Base-by-base conservation (phyloP, 1,140 invertebrate species). In the Drosophila bipectinata region DNA sequence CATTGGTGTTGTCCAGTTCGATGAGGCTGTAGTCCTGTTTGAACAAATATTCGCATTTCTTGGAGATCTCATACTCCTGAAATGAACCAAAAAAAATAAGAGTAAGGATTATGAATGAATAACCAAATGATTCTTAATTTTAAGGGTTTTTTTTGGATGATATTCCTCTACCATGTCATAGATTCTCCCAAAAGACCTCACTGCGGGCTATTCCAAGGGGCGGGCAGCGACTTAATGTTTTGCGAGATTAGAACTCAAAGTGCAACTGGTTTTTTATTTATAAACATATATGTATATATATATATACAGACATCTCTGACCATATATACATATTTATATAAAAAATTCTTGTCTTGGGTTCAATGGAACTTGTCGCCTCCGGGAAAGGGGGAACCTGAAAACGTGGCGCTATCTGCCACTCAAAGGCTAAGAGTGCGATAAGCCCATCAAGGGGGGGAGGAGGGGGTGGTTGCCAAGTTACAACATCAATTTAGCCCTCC, bases 1-100 rank as follows among this genome's bases (percentile, higher is more conserved):
- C 96, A 68, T 92, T 93, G 26, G 91, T 92, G 81, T 97, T 97
- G 47, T 93, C 93, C 66, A 97, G 92, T 72, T 93, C 92, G 48
- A 93, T 92, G 75, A 94, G 91, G 62, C 92, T 93, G 81, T 96
- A 96, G 92, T 96, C 95, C 30, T 94, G 90, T 68, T 94, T 93
- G 57, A 94, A 93, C 18, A 96, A 92, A 28, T 93, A 91, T 58
- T 95, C 91, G 90, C 94, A 95, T 92, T 93, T 93, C 87, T 94
- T 92, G 93, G 95, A 94, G 61, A 94, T 93, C 69, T 92, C 92
- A 80, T 93, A 93, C 72, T 93, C 92, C 94, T 96, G 83, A 12
- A 41, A 41, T 3, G 21, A 3, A 21, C 21, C n/a, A n/a, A 21
- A 21, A 21, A 21, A 21, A 21, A 3, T 21, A 21, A 21, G 21